Conservation (phyloP, 1,140 invertebrate species). For the Belonocnema kinseyi region DNA sequence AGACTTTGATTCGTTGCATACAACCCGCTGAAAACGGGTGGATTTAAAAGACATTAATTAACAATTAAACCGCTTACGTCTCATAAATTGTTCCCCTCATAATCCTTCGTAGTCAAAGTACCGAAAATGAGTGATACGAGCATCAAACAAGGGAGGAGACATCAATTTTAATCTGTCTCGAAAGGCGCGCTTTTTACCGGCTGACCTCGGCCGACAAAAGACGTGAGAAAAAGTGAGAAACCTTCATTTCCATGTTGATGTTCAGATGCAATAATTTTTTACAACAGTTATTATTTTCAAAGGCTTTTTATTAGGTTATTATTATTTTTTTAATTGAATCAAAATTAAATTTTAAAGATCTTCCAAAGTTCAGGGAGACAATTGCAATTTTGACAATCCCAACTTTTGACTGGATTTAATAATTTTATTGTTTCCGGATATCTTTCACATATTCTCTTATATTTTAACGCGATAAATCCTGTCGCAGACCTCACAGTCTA, state of each 20-base stretch:
- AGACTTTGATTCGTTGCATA: slow-evolving; percentile 43
- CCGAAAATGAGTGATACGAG: not conserved
- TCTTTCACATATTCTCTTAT: too few species aligned
- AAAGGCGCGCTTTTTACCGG: slow-evolving; percentile 29
- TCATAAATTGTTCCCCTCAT: not conserved
- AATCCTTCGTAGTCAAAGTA: not conserved
- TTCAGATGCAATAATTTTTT: not conserved
- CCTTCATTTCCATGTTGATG: slow-evolving; percentile 23
- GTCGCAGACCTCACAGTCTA: too few species aligned
- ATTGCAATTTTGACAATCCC: too few species aligned
- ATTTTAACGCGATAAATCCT: too few species aligned
- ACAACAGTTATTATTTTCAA: too few species aligned
- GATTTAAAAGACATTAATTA: slow-evolving; percentile 15
- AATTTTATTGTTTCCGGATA: too few species aligned
- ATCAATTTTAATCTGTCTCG: slow-evolving; percentile 25
- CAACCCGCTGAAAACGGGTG: slow-evolving; percentile 9
- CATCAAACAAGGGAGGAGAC: not conserved
- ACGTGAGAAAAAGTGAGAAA: slow-evolving; percentile 28
- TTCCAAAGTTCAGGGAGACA: too few species aligned
- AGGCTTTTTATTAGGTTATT: too few species aligned
- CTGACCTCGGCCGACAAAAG: slow-evolving; percentile 27
- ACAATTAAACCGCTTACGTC: not conserved
- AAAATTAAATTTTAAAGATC: too few species aligned
- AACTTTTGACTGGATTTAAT: too few species aligned
- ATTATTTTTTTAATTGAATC: too few species aligned